Base-by-base conservation (phyloP, 2,113 vertebrate species). In the Speoplatyrhinus poulsoni region DNA sequence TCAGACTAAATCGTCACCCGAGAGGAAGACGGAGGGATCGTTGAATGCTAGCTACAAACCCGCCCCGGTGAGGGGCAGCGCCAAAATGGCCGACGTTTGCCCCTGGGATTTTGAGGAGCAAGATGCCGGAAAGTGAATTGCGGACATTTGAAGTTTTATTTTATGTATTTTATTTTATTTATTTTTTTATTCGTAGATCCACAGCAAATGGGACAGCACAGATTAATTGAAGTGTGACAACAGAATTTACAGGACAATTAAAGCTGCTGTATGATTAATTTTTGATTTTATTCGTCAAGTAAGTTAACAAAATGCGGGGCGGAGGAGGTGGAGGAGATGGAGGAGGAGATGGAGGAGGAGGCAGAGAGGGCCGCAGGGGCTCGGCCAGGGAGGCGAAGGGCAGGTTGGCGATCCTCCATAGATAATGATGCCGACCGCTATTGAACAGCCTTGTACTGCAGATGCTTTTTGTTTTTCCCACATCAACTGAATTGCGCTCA, bases 91-190 rank as follows among this genome's bases (percentile, higher is more conserved):
- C 57, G 86, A 92, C 41, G 88, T 90, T 70, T 94, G 91, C 66
- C 93, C 93, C 32, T 93, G 94, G 94, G 90, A 95, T 90, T 94
- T 93, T 69, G 87, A 93, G 73, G 93, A 93, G 75, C 87, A 83
- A 71, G 81, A 83, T 71, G 82, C 85, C 76, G 88, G 70, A 12
- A 88, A 89, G 67, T 66, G 60, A 88, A 84, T 76, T 94, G 88
- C 77, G 36, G 36, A 41, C 36, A 79, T 10, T 65, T 74, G 75
- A 88, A 74, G 72, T 46, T 46, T 26, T 26, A 26, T 26, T 26
- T 26, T 26, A 26, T 26, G 1, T 26, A 66, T 7, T 3, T 68
- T n/a, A n/a, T 46, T 36, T 70, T 81, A 65, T 52, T 61, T 77
- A 58, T 72, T 75, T 63, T 82, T 85, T 80, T 13, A 79, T 57